A percentile compares a stretch with the other conserved stretches of the same genome.
Conservation (phyloP, 2,797 vertebrate species). For the Cephalopachus bancanus region DNA sequence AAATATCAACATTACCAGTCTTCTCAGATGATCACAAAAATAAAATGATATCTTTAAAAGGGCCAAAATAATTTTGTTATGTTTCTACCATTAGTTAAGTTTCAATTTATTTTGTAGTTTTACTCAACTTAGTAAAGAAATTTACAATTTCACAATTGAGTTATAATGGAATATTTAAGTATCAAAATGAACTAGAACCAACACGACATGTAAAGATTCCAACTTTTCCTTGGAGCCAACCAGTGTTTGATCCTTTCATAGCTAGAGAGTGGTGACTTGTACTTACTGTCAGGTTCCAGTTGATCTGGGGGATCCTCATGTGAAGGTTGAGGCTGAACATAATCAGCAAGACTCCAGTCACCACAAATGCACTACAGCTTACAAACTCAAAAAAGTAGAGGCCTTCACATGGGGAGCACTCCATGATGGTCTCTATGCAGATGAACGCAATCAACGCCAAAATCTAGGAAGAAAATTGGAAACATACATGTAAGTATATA, state of each 20-base stretch:
- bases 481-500: not conserved
- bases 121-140: slow-evolving; percentile 40
- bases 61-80: not conserved
- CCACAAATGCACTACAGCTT: slow-evolving; percentile 97
- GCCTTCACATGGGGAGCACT: slow-evolving; percentile 96
- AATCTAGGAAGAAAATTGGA: slow-evolving; percentile 89
- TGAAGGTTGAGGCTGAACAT: slow-evolving; percentile 96
- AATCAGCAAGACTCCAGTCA: slow-evolving; percentile 96
- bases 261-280: not conserved
- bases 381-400: slow-evolving; percentile 99
- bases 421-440: slow-evolving; percentile 98
- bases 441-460: slow-evolving; percentile 96
- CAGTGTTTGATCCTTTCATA: rapidly evolving
- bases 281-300: slow-evolving; percentile 98
- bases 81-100: slow-evolving; percentile 21
- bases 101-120: slow-evolving; percentile 39
- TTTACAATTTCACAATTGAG: not conserved
- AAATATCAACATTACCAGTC: slow-evolving; percentile 23
- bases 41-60: slow-evolving; percentile 43
- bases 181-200: not conserved
- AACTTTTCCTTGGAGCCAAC: not conserved
- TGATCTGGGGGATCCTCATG: slow-evolving; percentile 96
- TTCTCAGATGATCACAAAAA: not conserved
- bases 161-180: not conserved
- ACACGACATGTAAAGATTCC: not conserved